A percentile compares a stretch with the other conserved stretches of the same genome.
Conservation (phyloP, 2,113 vertebrate species). For the Boulengerochromis microlepis region DNA sequence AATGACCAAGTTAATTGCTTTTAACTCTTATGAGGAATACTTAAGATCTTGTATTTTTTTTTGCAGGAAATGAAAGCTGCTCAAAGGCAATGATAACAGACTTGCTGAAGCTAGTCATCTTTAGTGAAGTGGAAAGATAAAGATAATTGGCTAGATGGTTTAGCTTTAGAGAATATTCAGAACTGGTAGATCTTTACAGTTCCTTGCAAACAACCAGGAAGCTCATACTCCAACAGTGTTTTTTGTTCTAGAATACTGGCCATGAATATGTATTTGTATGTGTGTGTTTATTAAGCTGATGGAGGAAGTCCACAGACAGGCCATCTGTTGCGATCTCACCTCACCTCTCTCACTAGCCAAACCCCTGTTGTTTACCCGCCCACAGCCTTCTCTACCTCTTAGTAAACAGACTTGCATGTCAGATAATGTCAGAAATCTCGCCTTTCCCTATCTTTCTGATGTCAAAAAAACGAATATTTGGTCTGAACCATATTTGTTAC, state of each 20-base stretch:
- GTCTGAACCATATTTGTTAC: not conserved
- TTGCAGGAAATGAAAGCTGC: not conserved
- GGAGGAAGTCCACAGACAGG: slow-evolving; percentile 45
- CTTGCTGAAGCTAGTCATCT: not conserved
- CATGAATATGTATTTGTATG: not conserved
- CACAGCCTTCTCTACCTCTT: not conserved
- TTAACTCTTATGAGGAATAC: not conserved
- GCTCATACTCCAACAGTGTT: not conserved
- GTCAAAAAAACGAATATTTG: not conserved
- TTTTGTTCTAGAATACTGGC: not conserved
- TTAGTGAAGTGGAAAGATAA: not conserved
- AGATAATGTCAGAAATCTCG: not conserved
- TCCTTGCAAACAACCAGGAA: slow-evolving; percentile 15
- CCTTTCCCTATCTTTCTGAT: not conserved
- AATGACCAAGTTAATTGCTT: slow-evolving; percentile 28
- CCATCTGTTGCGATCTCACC: slow-evolving; percentile 56
- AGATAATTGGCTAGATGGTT: not conserved
- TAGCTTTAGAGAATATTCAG: not conserved
- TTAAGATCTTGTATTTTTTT: not conserved
- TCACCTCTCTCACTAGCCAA: not conserved
- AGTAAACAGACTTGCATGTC: not conserved
- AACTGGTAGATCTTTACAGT: not conserved
- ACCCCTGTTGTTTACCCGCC: slow-evolving; percentile 23
- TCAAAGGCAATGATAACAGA: not conserved
- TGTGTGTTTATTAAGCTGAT: not conserved